phyloP scores from a whole-genome alignment of 2,888 invertebrate species.

The Torymus auratus region DNA sequence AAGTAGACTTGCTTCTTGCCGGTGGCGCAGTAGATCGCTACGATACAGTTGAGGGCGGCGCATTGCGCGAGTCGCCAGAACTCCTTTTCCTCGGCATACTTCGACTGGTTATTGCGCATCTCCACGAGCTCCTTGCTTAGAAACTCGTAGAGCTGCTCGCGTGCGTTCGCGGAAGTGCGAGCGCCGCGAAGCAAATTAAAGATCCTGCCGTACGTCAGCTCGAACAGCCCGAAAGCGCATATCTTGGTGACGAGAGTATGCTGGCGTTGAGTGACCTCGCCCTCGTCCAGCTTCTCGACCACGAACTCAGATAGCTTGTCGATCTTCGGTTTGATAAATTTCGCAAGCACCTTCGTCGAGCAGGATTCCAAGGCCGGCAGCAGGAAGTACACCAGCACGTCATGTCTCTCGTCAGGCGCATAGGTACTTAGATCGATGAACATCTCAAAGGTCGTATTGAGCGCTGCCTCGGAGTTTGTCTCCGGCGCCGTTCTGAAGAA shows the following conservation, averaged over 20 bases:
- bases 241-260: constrained; percentile 70
- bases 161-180: no score
- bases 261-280: constrained; percentile 19
- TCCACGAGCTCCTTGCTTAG: no score
- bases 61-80: constrained; percentile 76
- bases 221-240: constrained; percentile 73
- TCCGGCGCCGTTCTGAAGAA: constrained; percentile 63
- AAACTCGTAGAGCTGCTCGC: no score
- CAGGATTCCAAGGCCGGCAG: constrained; percentile 62
- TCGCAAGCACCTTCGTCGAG: background rate
- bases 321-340: constrained; percentile 15
- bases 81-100: no score
- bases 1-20: constrained; percentile 78
- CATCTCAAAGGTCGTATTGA: constrained; percentile 64
- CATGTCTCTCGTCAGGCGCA: constrained; percentile 66
- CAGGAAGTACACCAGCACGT: constrained; percentile 71
- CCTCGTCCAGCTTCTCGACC: background rate
- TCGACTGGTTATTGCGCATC: no score
- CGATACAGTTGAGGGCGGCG: constrained; percentile 82
- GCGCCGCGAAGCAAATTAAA: no score
- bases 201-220: constrained; percentile 71
- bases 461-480: constrained; percentile 62
- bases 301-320: background rate
- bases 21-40: constrained; percentile 76
- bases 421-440: constrained; percentile 62